A percentile compares a stretch with the other conserved stretches of the same genome.
phyloP scores from a whole-genome alignment of 1,140 invertebrate species.

The Physella acuta region DNA sequence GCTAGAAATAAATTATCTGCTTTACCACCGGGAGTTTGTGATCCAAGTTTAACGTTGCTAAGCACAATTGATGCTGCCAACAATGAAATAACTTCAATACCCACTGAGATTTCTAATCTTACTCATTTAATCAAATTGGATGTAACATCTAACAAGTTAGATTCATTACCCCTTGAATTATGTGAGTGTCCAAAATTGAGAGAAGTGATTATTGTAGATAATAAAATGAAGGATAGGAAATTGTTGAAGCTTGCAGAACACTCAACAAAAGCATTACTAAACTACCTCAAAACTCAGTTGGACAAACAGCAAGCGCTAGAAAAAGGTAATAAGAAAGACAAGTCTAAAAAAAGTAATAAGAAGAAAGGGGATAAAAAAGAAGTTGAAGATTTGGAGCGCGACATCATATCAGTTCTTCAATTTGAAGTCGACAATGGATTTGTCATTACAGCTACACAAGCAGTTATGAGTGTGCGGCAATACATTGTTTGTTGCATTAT shows the following conservation, averaged over 20 bases:
- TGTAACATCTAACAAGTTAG: constrained; percentile 70
- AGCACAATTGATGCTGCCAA: constrained; percentile 70
- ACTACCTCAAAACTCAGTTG: constrained; percentile 46
- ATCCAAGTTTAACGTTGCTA: constrained; percentile 66
- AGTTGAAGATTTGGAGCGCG: constrained; percentile 41
- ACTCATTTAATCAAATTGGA: constrained; percentile 72
- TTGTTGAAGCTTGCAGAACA: constrained; percentile 68
- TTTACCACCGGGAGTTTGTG: constrained; percentile 69
- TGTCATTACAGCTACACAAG: constrained; percentile 64
- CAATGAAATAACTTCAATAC: constrained; percentile 71
- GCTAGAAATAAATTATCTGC: constrained; percentile 70
- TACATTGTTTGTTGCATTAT: constrained; percentile 76
- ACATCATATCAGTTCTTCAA: constrained; percentile 63
- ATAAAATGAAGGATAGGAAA: constrained; percentile 72
- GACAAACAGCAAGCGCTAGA: constrained; percentile 61
- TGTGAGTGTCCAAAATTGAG: constrained; percentile 71
- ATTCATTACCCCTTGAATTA: constrained; percentile 68
- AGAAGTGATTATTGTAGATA: constrained; percentile 70
- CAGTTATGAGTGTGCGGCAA: constrained; percentile 67
- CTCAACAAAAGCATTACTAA: constrained; percentile 51
- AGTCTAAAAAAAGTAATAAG: constrained; percentile 44
- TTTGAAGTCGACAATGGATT: constrained; percentile 62
- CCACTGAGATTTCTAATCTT: constrained; percentile 65
- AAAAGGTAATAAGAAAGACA: constrained; percentile 40
- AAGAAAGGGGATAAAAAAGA: constrained; percentile 35